Evolutionary conservation across 2,888 invertebrate genomes (phyloP).

Genomic region (Perithous albicinctus): DNA sequence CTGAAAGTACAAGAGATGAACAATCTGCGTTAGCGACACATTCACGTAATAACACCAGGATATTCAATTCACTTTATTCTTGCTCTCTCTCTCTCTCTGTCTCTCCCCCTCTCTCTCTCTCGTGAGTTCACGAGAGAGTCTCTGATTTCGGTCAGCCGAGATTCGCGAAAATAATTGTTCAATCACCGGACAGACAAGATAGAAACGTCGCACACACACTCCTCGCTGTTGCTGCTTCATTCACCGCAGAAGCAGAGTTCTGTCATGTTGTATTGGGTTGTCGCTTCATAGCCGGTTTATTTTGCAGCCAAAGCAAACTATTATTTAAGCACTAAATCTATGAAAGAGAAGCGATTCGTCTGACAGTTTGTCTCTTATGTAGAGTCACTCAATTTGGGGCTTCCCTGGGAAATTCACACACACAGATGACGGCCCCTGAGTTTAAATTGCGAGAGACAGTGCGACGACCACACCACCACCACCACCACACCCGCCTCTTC

Average conservation of each 20-base stretch:
- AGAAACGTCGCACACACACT: constrained; percentile 16
- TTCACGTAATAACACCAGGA: background rate
- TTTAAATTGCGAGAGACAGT: constrained; percentile 19
- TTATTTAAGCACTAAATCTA: no score
- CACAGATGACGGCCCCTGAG: constrained; percentile 3
- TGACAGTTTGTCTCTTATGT: constrained; percentile 55
- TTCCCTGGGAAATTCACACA: constrained; percentile 52
- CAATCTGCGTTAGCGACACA: background rate
- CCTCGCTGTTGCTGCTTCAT: constrained; percentile 56
- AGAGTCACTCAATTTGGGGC: constrained; percentile 41
- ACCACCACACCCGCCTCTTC: constrained; percentile 17
- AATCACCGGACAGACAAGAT: constrained; percentile 41
- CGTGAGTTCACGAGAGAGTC: no score
- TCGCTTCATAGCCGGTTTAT: no score
- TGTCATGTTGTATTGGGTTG: background rate
- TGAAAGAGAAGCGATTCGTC: background rate
- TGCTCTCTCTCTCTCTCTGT: background rate
- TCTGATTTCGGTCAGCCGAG: constrained; percentile 20
- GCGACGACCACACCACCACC: constrained; percentile 21
- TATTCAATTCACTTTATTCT: background rate
- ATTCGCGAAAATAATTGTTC: constrained; percentile 59
- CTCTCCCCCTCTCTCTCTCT: no score
- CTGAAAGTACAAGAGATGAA: background rate
- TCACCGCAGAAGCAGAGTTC: constrained; percentile 39
- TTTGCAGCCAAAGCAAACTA: no score